Percentiles rank a stretch among this genome's conserved stretches.
These are phyloP conservation scores for Autographa gamma DNA, from an alignment of 2,888 invertebrate genomes.

Conservation along the genomic window DNA sequence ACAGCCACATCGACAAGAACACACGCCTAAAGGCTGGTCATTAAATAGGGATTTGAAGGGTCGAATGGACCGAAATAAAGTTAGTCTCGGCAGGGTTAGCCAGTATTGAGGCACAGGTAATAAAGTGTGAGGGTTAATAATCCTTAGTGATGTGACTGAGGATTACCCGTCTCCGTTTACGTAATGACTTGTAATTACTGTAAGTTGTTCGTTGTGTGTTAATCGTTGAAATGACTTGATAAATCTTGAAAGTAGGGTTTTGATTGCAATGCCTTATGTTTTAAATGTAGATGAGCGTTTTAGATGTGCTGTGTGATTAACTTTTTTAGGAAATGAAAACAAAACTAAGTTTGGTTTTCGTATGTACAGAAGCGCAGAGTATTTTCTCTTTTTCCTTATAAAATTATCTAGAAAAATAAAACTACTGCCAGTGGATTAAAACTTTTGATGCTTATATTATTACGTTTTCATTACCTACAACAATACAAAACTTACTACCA, in stretches of 20 bases:
- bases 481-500: conserved; percentile 9
- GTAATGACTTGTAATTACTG: conserved; percentile 52
- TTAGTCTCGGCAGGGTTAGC: conserved; percentile 73
- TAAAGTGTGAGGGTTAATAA: conserved; percentile 76
- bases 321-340: no score
- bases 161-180: conserved; percentile 56
- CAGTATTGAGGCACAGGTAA: conserved; percentile 79
- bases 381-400: no score
- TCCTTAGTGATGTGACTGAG: conserved; percentile 64
- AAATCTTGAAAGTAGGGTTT: background rate
- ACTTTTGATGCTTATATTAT: background rate
- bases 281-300: no score
- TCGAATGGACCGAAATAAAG: conserved; percentile 84
- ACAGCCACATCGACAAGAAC: conserved; percentile 54
- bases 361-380: no score
- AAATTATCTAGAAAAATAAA: no score
- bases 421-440: no score
- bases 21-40: conserved; percentile 75
- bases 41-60: conserved; percentile 88
- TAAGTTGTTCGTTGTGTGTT: conserved; percentile 31
- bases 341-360: no score
- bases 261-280: no score
- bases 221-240: background rate
- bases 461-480: background rate
- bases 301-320: no score